Conservation (phyloP, 2,888 invertebrate species). For the Trachelus tabidus region DNA sequence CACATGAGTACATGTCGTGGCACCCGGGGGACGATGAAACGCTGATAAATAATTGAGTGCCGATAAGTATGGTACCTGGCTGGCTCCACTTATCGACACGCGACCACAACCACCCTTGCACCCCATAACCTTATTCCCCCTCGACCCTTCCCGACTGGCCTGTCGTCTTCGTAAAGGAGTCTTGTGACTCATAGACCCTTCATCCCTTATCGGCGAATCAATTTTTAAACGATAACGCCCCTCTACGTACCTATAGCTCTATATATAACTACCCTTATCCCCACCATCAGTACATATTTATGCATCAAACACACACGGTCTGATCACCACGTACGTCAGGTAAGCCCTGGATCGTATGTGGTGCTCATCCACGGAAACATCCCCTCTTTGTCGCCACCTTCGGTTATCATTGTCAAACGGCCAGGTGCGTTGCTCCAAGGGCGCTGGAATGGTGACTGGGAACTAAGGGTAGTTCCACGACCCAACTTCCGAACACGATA, state of each 20-base stretch:
- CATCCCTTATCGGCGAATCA: background rate
- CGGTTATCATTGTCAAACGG: too few relatives aligned
- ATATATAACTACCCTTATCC: too few relatives aligned
- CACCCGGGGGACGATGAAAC: conserved; percentile 27
- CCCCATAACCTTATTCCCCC: background rate
- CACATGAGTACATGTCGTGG: conserved; percentile 18
- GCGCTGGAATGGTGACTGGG: too few relatives aligned
- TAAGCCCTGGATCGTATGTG: too few relatives aligned
- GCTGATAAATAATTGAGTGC: conserved; percentile 43
- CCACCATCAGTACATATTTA: too few relatives aligned
- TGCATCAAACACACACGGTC: too few relatives aligned
- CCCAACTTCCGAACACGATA: conserved; percentile 55
- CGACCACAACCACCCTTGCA: conserved; percentile 13
- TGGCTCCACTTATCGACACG: conserved; percentile 23
- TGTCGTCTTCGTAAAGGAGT: conserved; percentile 5
- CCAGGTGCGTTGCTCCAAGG: background rate
- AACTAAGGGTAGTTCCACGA: too few relatives aligned
- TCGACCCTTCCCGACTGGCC: background rate
- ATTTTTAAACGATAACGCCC: background rate
- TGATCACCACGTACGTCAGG: too few relatives aligned
- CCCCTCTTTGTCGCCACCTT: too few relatives aligned
- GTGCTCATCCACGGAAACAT: too few relatives aligned
- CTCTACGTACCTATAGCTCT: too few relatives aligned
- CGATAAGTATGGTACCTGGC: conserved; percentile 34
- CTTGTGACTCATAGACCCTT: conserved; percentile 25